Conservation (phyloP, 2,113 vertebrate species). For the Rhodinocichla rosea region DNA sequence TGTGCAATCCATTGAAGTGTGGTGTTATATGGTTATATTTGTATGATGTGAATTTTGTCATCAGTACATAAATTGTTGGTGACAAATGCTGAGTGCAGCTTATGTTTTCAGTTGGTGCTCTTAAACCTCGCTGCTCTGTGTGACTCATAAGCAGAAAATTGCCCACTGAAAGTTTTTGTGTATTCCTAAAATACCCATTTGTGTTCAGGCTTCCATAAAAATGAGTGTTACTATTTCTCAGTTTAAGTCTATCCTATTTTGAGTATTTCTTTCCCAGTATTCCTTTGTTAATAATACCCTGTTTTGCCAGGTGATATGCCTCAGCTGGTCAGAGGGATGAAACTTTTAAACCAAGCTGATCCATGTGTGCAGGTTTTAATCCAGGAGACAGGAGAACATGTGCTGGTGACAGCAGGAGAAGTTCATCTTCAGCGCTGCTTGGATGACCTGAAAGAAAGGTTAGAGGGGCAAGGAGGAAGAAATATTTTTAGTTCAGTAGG, state of each 20-base stretch:
- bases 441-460: slow-evolving; percentile 93
- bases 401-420: slow-evolving; percentile 93
- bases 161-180: neutral
- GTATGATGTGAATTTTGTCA: neutral
- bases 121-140: neutral
- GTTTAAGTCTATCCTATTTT: neutral
- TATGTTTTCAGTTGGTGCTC: neutral
- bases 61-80: neutral
- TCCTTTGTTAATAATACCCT: neutral
- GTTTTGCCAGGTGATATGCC: slow-evolving; percentile 88
- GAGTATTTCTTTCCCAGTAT: neutral
- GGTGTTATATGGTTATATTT: neutral
- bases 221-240: neutral
- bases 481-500: neutral
- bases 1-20: neutral
- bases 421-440: slow-evolving; percentile 96
- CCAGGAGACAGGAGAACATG: slow-evolving; percentile 96
- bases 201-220: neutral
- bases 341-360: slow-evolving; percentile 94
- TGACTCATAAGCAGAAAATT: neutral
- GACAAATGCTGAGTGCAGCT: neutral
- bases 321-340: slow-evolving; percentile 93
- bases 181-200: neutral
- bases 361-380: slow-evolving; percentile 94
- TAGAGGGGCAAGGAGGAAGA: slow-evolving; percentile 2